These are phyloP conservation scores for Tokudaia tokunoshimensis DNA, from an alignment of 2,797 vertebrate genomes.

Conservation along the genomic window DNA sequence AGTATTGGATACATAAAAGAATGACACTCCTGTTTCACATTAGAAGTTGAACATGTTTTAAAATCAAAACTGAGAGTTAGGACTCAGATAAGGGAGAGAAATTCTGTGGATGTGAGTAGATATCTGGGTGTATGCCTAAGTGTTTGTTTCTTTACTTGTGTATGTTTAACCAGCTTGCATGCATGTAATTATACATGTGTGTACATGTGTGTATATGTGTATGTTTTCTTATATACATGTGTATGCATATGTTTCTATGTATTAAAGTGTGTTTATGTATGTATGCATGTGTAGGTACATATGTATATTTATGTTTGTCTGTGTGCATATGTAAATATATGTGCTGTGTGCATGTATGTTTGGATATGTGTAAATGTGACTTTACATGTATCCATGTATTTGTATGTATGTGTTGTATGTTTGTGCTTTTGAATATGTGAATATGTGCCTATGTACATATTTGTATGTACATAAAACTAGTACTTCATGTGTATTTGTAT, in stretches of 20 bases:
- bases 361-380: neutral
- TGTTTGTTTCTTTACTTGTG: neutral
- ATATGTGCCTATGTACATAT: neutral
- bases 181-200: neutral
- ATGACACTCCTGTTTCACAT: neutral
- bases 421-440: neutral
- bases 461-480: neutral
- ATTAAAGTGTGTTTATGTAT: neutral
- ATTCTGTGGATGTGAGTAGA: neutral
- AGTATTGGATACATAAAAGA: neutral
- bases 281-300: neutral
- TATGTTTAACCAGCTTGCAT: neutral
- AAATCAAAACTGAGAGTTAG: constrained; percentile 40
- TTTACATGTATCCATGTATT: neutral
- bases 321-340: neutral
- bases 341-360: neutral
- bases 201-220: neutral
- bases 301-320: neutral
- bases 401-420: neutral
- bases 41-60: neutral
- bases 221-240: neutral
- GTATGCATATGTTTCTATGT: neutral
- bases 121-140: neutral
- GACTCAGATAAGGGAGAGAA: neutral
- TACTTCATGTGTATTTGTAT: neutral